Evolutionary conservation across 2,113 vertebrate genomes (phyloP), one percentile per base, ranked within the genome.

Genomic region (Alouatta palliata): DNA sequence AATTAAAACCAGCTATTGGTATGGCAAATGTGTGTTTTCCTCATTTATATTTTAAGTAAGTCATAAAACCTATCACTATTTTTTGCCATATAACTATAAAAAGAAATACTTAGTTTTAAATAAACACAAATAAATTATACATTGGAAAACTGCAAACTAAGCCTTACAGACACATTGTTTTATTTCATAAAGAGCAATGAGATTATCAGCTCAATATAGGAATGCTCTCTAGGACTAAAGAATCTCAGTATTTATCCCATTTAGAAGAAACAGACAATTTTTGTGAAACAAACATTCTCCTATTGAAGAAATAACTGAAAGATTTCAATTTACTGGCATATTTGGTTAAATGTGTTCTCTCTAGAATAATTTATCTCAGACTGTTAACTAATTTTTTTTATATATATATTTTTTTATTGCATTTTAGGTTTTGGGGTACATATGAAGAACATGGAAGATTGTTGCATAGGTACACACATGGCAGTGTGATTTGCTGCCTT

Each of bases 1-100:
- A 45, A 49, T 52, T 86, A 86, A 91, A 91, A 58, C n/a, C 11
- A 56, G 20, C 17, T 94, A 25, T 58, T 93, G 30, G 20, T 85
- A 45, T 94, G 70, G 21, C 35, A 93, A 4, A 73, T 68, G 40
- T 80, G 43, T 20, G 54, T 96, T 92, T 96, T 95, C n/a, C 47
- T 97, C 8, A 37, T 11, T 77, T 93, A 35, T 76, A 71, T 95
- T 95, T 96, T 95, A 70, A 95, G 27, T 35, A 87, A 92, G 25
- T 32, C 19, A 5, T 82, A 49, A 76, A 95, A 73, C 12, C 27
- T 93, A 25, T 79, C 8, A 83, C 27, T 80, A 2, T 68, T 83
- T 81, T 20, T 95, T 95, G 30, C 90, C 54, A 88, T 92, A 45
- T 21, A 64, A 35, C 30, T 94, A 12, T 77, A 23, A 45, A 92